These are phyloP conservation scores for Oscheius sp. DNA, from an alignment of 2,888 invertebrate species.

Conservation along the genomic window DNA sequence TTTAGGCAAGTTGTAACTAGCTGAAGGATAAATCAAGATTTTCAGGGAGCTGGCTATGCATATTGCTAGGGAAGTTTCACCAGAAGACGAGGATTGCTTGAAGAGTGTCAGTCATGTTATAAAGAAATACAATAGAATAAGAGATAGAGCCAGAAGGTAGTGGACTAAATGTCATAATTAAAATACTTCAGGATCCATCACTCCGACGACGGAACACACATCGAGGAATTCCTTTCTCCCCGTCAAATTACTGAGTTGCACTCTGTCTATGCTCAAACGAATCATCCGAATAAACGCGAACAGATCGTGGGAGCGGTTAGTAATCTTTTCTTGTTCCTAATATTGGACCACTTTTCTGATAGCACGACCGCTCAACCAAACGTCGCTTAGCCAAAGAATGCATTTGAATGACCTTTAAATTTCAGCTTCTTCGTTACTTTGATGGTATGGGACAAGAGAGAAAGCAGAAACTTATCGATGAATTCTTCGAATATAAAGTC, in stretches of 20 bases:
- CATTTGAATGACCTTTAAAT: background rate
- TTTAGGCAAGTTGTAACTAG: conserved; percentile 27
- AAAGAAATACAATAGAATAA: conserved; percentile 26
- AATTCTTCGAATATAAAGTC: conserved; percentile 42
- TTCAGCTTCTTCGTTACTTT: conserved; percentile 39
- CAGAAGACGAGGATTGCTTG: conserved; percentile 26
- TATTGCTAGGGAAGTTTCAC: conserved; percentile 17
- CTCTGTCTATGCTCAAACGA: conserved; percentile 32
- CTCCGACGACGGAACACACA: conserved; percentile 10
- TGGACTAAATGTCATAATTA: background rate
- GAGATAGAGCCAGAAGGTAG: conserved; percentile 11
- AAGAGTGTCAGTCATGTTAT: conserved; percentile 23
- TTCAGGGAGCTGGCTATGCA: conserved; percentile 28
- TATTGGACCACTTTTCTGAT: conserved; percentile 3
- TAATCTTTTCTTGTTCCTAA: conserved; percentile 3
- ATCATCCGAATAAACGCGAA: conserved; percentile 34
- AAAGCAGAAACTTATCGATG: conserved; percentile 34
- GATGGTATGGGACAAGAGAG: conserved; percentile 38
- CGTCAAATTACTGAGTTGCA: conserved; percentile 40
- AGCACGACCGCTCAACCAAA: conserved; percentile 1
- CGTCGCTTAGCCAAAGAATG: background rate
- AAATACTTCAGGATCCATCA: background rate
- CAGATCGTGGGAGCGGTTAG: conserved; percentile 42
- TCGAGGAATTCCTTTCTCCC: conserved; percentile 36
- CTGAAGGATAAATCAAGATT: background rate